Evolutionary conservation across 2,113 vertebrate species (phyloP).

Genomic region (Peromyscus maniculatus): DNA sequence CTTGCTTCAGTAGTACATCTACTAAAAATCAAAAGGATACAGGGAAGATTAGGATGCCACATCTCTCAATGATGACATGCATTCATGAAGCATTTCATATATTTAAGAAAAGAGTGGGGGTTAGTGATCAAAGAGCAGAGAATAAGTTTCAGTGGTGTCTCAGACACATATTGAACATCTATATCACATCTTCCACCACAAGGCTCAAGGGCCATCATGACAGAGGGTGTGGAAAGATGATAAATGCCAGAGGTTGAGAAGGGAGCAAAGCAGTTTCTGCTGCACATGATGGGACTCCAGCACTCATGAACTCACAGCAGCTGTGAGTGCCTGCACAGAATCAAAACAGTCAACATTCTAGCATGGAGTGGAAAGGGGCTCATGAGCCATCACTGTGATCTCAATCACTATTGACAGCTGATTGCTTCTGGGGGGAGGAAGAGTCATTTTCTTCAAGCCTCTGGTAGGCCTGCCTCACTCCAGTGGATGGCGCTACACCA

Average conservation of each 20-base stretch:
- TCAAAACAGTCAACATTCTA: not conserved
- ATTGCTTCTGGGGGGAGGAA: not conserved
- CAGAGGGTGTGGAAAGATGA: not conserved
- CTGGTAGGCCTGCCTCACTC: not conserved
- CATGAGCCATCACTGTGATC: too few species aligned
- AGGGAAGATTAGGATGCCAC: too few species aligned
- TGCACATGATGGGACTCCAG: not conserved
- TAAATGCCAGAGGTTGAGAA: not conserved
- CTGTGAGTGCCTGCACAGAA: not conserved
- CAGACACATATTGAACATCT: not conserved
- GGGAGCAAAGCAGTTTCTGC: not conserved
- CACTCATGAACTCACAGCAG: not conserved
- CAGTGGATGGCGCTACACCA: not conserved
- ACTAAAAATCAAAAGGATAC: not conserved
- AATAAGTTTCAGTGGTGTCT: not conserved
- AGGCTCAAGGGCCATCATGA: not conserved
- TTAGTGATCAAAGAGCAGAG: not conserved
- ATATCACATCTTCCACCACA: not conserved
- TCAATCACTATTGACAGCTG: not conserved
- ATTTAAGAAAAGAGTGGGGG: not conserved
- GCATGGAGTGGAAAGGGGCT: not conserved
- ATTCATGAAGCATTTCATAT: not conserved
- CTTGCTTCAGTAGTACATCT: too few species aligned
- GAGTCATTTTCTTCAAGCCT: not conserved
- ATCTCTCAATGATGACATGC: not conserved